Evolutionary conservation across 1,140 invertebrate genomes (phyloP), one percentile per base, ranked within the genome.

Genomic region (Lucilia sericata): DNA sequence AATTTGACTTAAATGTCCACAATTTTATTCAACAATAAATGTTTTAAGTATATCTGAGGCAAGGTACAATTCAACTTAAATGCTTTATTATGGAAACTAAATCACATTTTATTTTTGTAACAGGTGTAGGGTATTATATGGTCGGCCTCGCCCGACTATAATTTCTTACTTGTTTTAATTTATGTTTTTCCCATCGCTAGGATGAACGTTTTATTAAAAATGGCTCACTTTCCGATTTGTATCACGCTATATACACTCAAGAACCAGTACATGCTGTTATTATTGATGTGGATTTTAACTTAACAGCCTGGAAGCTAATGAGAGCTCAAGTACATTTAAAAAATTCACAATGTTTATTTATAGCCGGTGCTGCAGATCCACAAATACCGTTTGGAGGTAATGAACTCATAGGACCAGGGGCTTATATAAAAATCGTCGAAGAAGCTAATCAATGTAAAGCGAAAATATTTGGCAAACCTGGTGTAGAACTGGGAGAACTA

Each of bases 401-500:
- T 21, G 85, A 90, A 14, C 8, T 82, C 13, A 21, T n/a, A 93
- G 93, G 93, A 78, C 88, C 91, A 0, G 92, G 92, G 0, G 85
- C 91, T n/a, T 92, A 94, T 34, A 91, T 91, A 0, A 90, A 93
- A 1, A 85, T 94, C 30, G 89, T 94, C 0, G 90, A 86, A 7
- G 85, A 91, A 17, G 87, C 92, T 19, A 88, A 89, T 12, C 90
- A 92, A 60, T 91, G 92, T 9, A 83, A 90, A 14, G 93, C 93
- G 0, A 88, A 91, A 4, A 83, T 87, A 8, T 88, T 93, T 78
- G 93, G 92, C 0, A 94, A 94, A 84, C 94, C 94, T 0, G 92
- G 93, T 0, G 86, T 90, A 78, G 85, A 87, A 36, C 88, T 94
- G 21, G 92, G 92, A 47, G 84, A 90, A 70, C 86, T 91, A 5